A percentile compares a stretch with the other conserved stretches of the same genome.
phyloP scores from a whole-genome alignment of 2,888 invertebrate species.

The Metalampra italica region DNA sequence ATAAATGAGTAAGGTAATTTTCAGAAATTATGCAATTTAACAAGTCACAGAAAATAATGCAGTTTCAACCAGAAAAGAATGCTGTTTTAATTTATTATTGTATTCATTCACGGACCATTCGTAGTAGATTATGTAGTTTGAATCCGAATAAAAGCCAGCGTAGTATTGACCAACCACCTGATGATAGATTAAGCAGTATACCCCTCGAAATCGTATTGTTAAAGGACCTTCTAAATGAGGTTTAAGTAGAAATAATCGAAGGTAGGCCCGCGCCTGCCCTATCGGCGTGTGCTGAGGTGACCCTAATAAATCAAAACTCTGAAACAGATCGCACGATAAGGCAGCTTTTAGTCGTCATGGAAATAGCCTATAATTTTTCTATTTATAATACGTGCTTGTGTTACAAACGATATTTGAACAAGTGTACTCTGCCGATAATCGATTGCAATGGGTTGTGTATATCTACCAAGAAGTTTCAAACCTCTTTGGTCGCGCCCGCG shows the following conservation, averaged over 20 bases:
- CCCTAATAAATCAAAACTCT: conserved; percentile 53
- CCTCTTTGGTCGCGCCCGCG: too few relatives aligned
- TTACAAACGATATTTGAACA: background rate
- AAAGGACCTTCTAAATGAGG: conserved; percentile 9
- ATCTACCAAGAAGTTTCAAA: too few relatives aligned
- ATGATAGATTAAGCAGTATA: background rate
- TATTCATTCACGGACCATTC: too few relatives aligned
- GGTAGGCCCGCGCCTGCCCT: conserved; percentile 7
- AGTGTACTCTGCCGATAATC: too few relatives aligned
- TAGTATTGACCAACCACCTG: background rate
- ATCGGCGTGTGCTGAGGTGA: conserved; percentile 31
- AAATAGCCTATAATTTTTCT: conserved; percentile 28
- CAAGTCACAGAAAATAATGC: too few relatives aligned
- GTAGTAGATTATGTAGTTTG: too few relatives aligned
- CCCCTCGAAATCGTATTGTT: conserved; percentile 1
- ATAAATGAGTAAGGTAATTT: too few relatives aligned
- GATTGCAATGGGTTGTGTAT: too few relatives aligned
- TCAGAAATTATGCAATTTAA: too few relatives aligned
- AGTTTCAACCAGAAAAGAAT: too few relatives aligned
- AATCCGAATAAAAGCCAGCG: too few relatives aligned
- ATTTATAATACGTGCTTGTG: conserved; percentile 9
- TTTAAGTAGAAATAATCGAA: conserved; percentile 11
- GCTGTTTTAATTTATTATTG: too few relatives aligned
- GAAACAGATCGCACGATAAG: conserved; percentile 50
- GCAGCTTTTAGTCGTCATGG: conserved; percentile 39